Conservation (phyloP, 2,797 vertebrate genomes). For the Esox masquinongy region DNA sequence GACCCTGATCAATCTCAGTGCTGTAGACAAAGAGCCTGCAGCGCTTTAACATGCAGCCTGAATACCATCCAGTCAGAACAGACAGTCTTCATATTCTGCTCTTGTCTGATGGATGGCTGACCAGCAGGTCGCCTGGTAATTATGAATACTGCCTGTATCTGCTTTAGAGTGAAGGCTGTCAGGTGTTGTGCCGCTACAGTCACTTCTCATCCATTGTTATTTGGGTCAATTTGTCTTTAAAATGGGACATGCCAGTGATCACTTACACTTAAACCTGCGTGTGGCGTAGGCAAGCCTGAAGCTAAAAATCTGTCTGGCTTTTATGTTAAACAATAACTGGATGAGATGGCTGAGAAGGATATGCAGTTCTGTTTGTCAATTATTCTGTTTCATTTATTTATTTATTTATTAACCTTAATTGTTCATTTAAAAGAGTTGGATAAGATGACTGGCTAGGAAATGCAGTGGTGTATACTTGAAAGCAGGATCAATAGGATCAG, state of each 20-base stretch:
- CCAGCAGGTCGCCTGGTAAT: constrained; percentile 9
- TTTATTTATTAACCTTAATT: neutral
- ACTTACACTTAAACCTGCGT: constrained; percentile 33
- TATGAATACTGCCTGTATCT: constrained; percentile 10
- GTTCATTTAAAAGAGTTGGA: neutral
- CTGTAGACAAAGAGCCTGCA: constrained; percentile 38
- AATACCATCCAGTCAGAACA: constrained; percentile 30
- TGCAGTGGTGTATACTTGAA: neutral
- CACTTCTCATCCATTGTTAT: constrained; percentile 42
- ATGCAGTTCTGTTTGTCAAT: constrained; percentile 32
- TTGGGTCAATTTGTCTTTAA: constrained; percentile 34
- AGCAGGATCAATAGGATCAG: neutral
- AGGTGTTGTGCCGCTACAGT: constrained; percentile 18
- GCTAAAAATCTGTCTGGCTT: neutral
- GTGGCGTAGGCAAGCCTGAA: constrained; percentile 5
- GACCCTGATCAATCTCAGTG: constrained; percentile 50
- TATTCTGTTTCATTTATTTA: neutral
- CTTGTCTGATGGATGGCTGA: constrained; percentile 44
- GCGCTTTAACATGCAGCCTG: constrained; percentile 39
- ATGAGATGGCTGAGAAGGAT: constrained; percentile 9
- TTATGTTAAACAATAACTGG: neutral
- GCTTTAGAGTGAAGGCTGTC: constrained; percentile 9
- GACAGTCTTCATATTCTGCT: constrained; percentile 36
- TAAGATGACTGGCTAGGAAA: neutral
- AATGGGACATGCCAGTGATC: constrained; percentile 34